A percentile compares a stretch with the other conserved stretches of the same genome.
Evolutionary conservation across 2,797 vertebrate genomes (phyloP).

Genomic region (Eulemur coronatus): DNA sequence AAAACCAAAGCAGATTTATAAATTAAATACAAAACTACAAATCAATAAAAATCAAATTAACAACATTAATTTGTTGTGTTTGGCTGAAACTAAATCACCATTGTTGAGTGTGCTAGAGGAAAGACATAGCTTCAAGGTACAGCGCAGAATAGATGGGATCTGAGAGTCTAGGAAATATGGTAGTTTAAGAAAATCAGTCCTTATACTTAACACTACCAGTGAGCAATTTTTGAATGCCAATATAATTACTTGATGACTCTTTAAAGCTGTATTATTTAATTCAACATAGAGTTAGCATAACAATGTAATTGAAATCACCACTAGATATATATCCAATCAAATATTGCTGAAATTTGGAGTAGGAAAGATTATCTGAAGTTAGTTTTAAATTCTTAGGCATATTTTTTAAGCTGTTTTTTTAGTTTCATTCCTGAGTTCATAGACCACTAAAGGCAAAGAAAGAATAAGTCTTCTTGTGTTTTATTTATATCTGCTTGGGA

Average conservation of each 20-base stretch:
- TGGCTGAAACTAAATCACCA: not conserved
- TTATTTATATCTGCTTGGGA: conserved; percentile 18
- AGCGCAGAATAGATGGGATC: not conserved
- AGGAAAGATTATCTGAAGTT: not conserved
- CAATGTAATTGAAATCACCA: conserved; percentile 19
- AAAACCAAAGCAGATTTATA: conserved; percentile 45
- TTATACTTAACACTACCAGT: not conserved
- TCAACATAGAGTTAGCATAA: conserved; percentile 1
- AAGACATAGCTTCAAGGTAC: not conserved
- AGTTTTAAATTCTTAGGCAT: conserved; percentile 16
- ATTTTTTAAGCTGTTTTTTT: not conserved
- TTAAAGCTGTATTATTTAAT: conserved; percentile 2
- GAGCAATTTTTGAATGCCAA: not conserved
- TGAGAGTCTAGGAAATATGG: conserved; percentile 21
- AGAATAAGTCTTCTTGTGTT: not conserved
- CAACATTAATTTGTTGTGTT: conserved; percentile 30
- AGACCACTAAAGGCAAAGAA: conserved; percentile 18
- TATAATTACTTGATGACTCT: not conserved
- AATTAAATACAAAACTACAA: conserved; percentile 17
- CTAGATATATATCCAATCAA: not conserved
- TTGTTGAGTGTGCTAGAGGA: not conserved
- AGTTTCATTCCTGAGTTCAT: not conserved
- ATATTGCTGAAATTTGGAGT: conserved; percentile 33
- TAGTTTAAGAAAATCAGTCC: not conserved
- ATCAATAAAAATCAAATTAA: conserved; percentile 30